These are phyloP conservation scores for Lasioglossum morio DNA, from an alignment of 2,888 invertebrate genomes.

Conservation along the genomic window DNA sequence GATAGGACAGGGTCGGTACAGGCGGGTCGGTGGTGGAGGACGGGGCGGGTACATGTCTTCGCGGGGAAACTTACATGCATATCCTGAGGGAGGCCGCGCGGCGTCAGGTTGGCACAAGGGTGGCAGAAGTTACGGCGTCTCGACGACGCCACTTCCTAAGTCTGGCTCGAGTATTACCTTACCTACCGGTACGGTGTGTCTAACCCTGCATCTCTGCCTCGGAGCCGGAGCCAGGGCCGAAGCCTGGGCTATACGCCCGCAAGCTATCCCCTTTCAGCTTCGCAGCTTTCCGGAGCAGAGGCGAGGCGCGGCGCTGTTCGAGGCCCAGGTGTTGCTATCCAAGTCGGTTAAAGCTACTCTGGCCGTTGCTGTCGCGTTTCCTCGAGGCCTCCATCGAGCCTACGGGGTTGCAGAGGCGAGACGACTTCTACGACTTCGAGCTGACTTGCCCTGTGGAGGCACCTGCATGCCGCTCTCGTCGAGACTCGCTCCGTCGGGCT, in stretches of 20 bases:
- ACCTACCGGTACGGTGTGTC: constrained; percentile 47
- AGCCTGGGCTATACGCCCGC: constrained; percentile 33
- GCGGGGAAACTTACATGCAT: constrained; percentile 79
- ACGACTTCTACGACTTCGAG: constrained; percentile 63
- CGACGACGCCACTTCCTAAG: constrained; percentile 82
- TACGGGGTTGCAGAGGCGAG: constrained; percentile 56
- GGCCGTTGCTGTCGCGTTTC: constrained; percentile 31
- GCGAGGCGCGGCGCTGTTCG: constrained; percentile 32
- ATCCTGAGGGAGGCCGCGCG: constrained; percentile 73
- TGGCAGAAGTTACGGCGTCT: constrained; percentile 83
- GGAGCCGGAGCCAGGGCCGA: not conserved
- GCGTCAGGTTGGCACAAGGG: constrained; percentile 81
- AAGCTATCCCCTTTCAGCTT: constrained; percentile 42
- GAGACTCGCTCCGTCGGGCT: constrained; percentile 27
- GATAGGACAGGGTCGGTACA: constrained; percentile 68
- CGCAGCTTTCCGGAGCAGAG: constrained; percentile 24
- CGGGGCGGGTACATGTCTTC: constrained; percentile 75
- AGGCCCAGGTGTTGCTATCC: constrained; percentile 74
- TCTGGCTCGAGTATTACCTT: constrained; percentile 76
- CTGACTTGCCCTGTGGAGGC: constrained; percentile 41
- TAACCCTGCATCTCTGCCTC: constrained; percentile 60
- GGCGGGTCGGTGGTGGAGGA: constrained; percentile 30
- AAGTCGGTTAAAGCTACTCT: constrained; percentile 74
- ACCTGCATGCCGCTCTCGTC: constrained; percentile 33
- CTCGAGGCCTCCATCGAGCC: constrained; percentile 44